A percentile compares a stretch with the other conserved stretches of the same genome.
These are phyloP conservation scores for Archips xylosteana DNA, from an alignment of 2,888 invertebrate genomes.

Conservation along the genomic window DNA sequence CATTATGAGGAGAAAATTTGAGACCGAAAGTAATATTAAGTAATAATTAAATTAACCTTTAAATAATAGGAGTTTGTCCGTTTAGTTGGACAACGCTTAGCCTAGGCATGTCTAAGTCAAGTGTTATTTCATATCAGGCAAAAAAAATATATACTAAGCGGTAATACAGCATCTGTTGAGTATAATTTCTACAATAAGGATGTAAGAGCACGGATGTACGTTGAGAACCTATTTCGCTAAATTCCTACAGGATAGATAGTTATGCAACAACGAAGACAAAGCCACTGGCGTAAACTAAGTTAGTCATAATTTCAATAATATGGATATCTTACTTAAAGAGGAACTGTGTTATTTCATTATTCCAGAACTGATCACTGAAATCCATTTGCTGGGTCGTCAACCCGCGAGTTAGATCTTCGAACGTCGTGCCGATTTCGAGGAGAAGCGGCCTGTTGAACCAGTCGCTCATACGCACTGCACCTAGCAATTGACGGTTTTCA, in stretches of 20 bases:
- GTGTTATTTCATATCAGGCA: no score
- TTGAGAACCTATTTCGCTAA: no score
- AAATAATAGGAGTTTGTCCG: no score
- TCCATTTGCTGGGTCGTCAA: conserved; percentile 91
- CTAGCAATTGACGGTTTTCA: conserved; percentile 82
- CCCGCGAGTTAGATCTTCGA: conserved; percentile 91
- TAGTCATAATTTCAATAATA: background rate
- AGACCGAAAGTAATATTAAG: background rate
- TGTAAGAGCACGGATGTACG: background rate
- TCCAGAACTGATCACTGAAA: conserved; percentile 91
- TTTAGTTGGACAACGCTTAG: no score
- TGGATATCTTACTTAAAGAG: conserved; percentile 68
- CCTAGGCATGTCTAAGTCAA: no score
- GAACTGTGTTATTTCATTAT: conserved; percentile 88
- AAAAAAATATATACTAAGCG: no score
- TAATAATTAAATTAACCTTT: no score
- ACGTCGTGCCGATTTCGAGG: conserved; percentile 87
- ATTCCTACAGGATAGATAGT: no score
- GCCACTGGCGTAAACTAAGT: background rate
- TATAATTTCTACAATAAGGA: no score
- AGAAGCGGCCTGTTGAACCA: conserved; percentile 89
- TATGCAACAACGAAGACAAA: no score
- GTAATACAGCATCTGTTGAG: no score
- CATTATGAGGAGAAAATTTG: no score
- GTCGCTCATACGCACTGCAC: conserved; percentile 88